A percentile compares a stretch with the other conserved stretches of the same genome.
Conservation (phyloP, 2,888 invertebrate genomes). For the Sesia bembeciformis region DNA sequence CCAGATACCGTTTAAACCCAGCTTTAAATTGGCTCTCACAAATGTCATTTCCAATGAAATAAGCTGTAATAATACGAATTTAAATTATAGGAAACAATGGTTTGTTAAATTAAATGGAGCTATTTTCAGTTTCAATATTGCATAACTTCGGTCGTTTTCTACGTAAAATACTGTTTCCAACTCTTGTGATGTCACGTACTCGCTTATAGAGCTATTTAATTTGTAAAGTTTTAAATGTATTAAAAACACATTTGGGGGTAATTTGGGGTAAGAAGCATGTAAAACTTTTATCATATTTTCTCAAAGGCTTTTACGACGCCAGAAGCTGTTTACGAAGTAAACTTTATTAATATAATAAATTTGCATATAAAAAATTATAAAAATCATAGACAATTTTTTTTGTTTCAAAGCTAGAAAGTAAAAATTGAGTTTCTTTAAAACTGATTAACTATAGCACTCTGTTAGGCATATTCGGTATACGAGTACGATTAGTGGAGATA, state of each 20-base stretch:
- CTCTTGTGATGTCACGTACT: too few relatives aligned
- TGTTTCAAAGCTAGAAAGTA: too few relatives aligned
- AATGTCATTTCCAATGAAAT: slow-evolving; percentile 19
- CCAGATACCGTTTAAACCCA: slow-evolving; percentile 22
- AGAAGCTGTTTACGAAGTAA: slow-evolving; percentile 21
- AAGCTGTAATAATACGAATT: slow-evolving; percentile 1
- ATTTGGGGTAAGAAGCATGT: neutral
- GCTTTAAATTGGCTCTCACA: slow-evolving; percentile 17
- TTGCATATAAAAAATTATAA: too few relatives aligned
- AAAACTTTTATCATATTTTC: slow-evolving; percentile 25
- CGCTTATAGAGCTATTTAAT: too few relatives aligned
- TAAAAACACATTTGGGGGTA: too few relatives aligned
- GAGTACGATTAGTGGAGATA: neutral
- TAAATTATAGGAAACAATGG: slow-evolving; percentile 1
- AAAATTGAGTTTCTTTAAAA: neutral
- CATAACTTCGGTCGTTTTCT: too few relatives aligned
- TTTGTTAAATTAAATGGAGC: too few relatives aligned
- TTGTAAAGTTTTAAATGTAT: too few relatives aligned
- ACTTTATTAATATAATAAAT: slow-evolving; percentile 17
- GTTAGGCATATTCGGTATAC: neutral
- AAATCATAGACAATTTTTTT: too few relatives aligned
- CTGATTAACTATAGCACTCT: neutral
- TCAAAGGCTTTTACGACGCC: slow-evolving; percentile 24
- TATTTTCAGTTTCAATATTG: too few relatives aligned
- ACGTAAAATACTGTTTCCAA: too few relatives aligned